phyloP scores from a whole-genome alignment of 2,113 vertebrate genomes.

The Oryzias celebensis region DNA sequence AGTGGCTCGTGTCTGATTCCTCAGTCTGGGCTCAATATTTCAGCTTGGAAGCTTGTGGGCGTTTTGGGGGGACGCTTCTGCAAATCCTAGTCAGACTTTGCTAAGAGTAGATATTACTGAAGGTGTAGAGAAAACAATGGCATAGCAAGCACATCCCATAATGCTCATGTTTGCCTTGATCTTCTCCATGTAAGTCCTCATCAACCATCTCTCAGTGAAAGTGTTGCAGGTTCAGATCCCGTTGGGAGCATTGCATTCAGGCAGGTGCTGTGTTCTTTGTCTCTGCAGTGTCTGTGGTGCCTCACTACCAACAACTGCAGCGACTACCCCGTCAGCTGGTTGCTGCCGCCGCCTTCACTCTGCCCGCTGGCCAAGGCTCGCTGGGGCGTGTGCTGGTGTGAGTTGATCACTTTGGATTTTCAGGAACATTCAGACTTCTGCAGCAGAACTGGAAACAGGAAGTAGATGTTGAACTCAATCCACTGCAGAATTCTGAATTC shows the following conservation, averaged over 20 bases:
- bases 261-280: neutral
- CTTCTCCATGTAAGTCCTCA: too few relatives aligned
- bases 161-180: too few relatives aligned
- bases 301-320: constrained; percentile 77
- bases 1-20: too few relatives aligned
- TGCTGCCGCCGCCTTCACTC: constrained; percentile 79
- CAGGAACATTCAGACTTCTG: neutral
- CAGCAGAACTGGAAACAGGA: constrained; percentile 2
- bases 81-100: too few relatives aligned
- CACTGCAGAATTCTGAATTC: neutral
- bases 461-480: neutral
- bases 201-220: too few relatives aligned
- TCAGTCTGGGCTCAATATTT: too few relatives aligned
- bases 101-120: too few relatives aligned
- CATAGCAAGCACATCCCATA: too few relatives aligned
- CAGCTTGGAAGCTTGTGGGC: too few relatives aligned
- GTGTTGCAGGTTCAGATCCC: neutral
- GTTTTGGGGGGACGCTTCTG: too few relatives aligned
- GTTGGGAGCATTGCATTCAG: neutral
- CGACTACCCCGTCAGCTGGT: constrained; percentile 82
- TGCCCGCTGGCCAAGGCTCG: constrained; percentile 80
- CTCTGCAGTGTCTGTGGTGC: constrained; percentile 88
- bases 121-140: too few relatives aligned
- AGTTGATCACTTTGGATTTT: constrained; percentile 43
- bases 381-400: constrained; percentile 90